Evolutionary conservation across 2,888 invertebrate species (phyloP).

Genomic region (Netelia fuscicornis): DNA sequence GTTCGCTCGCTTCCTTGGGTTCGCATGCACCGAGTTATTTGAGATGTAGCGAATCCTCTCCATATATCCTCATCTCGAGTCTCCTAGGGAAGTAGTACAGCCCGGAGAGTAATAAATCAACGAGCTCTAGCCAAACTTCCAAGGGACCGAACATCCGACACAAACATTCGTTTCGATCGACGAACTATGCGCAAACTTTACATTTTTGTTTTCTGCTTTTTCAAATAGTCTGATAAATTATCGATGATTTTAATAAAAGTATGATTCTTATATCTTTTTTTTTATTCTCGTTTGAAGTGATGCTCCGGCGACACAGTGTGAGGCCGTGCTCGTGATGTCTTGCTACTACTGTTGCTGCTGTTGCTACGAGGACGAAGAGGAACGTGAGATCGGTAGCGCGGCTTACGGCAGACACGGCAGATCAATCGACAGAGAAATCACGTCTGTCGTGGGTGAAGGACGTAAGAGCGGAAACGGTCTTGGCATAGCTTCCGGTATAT

Average conservation of each 20-base stretch:
- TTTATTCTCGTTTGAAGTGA: constrained; percentile 70
- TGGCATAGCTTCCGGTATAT: constrained; percentile 84
- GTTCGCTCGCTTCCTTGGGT: too few species aligned
- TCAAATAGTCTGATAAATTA: background rate
- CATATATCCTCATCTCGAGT: background rate
- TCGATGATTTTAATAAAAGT: too few species aligned
- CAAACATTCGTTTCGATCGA: background rate
- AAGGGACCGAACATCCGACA: too few species aligned
- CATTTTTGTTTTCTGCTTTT: background rate
- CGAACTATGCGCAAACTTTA: background rate
- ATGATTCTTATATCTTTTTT: background rate
- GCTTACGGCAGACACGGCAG: constrained; percentile 64
- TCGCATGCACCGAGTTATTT: background rate
- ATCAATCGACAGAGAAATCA: constrained; percentile 62
- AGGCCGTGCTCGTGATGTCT: constrained; percentile 80
- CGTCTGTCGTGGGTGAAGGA: constrained; percentile 69
- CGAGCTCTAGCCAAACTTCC: background rate
- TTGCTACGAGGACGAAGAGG: constrained; percentile 71
- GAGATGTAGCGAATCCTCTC: background rate
- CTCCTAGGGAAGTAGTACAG: background rate
- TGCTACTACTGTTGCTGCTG: constrained; percentile 80
- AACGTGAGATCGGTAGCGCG: constrained; percentile 56
- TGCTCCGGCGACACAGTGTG: constrained; percentile 78
- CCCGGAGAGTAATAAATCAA: background rate
- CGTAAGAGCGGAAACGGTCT: constrained; percentile 78